A percentile compares a stretch with the other conserved stretches of the same genome.
These are phyloP conservation scores for Drosophila pallidifrons DNA, from an alignment of 1,140 invertebrate species.

Conservation along the genomic window DNA sequence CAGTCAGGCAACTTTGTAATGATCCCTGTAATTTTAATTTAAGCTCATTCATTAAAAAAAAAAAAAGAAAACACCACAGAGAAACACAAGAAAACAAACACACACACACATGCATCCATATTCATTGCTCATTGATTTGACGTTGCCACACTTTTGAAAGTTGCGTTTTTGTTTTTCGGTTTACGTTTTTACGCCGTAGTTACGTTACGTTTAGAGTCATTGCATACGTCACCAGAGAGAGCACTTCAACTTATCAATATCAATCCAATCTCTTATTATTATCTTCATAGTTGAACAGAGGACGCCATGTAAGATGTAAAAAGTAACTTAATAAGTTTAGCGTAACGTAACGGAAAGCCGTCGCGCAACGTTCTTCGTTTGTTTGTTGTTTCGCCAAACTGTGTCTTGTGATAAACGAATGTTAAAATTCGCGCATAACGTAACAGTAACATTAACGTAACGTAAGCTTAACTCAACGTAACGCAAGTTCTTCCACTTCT, in stretches of 20 bases:
- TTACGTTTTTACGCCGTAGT: constrained; percentile 3
- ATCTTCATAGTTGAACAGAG: constrained; percentile 16
- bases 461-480: constrained; percentile 26
- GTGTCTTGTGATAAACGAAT: constrained; percentile 25
- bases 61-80: neutral
- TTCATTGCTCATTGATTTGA: neutral
- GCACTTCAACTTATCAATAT: neutral
- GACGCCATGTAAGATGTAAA: constrained; percentile 19
- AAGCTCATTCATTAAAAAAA: neutral
- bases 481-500: constrained; percentile 41
- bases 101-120: constrained; percentile 8
- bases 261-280: neutral
- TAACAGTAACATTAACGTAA: constrained; percentile 12
- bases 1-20: constrained; percentile 20
- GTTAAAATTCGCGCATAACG: constrained; percentile 22
- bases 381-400: constrained; percentile 12
- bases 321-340: constrained; percentile 11
- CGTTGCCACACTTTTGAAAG: constrained; percentile 5
- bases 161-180: neutral
- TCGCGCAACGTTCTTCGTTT: neutral
- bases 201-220: constrained; percentile 2
- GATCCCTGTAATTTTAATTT: constrained; percentile 12
- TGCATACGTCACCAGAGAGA: neutral
- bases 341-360: constrained; percentile 31
- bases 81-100: neutral